phyloP scores from a whole-genome alignment of 1,140 invertebrate genomes.

The Venturia canescens region DNA sequence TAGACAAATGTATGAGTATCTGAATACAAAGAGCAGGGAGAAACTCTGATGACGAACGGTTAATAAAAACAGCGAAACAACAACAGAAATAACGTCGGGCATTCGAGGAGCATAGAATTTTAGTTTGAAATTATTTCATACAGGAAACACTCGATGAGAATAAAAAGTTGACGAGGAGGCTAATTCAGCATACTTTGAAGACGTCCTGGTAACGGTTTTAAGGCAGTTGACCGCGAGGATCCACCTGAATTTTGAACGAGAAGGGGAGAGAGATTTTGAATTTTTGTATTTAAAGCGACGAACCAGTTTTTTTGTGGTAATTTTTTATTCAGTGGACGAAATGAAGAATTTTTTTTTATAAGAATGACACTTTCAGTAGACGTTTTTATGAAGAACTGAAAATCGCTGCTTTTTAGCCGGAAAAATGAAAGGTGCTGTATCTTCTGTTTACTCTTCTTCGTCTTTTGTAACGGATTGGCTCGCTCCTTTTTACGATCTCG shows the following conservation, averaged over 20 bases:
- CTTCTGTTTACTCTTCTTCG: no score
- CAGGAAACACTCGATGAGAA: neutral
- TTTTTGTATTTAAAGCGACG: neutral
- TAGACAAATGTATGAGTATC: neutral
- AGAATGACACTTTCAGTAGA: no score
- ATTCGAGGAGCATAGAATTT: neutral
- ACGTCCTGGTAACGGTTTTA: neutral
- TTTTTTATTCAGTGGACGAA: no score
- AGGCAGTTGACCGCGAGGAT: slow-evolving; percentile 1
- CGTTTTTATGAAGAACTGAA: no score
- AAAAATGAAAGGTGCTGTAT: no score
- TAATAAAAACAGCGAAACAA: slow-evolving; percentile 22
- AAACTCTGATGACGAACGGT: slow-evolving; percentile 15
- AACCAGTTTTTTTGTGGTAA: neutral
- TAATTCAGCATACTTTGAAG: slow-evolving; percentile 3
- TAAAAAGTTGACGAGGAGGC: neutral
- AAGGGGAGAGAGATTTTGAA: no score
- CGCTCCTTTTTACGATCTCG: no score
- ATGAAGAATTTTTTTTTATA: no score
- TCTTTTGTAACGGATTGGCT: no score
- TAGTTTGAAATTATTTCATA: slow-evolving; percentile 28
- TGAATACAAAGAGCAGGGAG: slow-evolving; percentile 32
- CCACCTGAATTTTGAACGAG: neutral
- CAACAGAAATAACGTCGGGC: neutral
- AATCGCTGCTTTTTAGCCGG: no score